Evolutionary conservation across 30 jellyfish, hydroid and myxozoan genomes (phyloP), one percentile per base, ranked within the genome.

Genomic region (Euphysa ruthae): DNA sequence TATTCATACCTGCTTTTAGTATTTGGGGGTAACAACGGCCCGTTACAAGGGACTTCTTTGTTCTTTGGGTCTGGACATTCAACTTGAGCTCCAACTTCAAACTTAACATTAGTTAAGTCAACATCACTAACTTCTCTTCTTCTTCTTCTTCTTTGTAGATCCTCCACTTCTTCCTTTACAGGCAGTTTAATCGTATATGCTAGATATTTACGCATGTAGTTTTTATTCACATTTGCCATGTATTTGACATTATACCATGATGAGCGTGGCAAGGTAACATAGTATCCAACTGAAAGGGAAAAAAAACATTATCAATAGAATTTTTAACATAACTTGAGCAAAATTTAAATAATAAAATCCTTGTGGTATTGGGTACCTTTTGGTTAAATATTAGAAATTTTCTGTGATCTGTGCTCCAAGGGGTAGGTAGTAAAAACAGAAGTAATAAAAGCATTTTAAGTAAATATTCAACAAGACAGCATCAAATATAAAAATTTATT

Each of bases 231-330:
- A 38, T 57, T 52, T 15, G 49, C 30, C 14, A 35, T 33, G 68
- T 50, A 56, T 15, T 56, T 57, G 12, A 73, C 85, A 18, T 73
- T 30, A 33, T 56, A 56, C 85, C 85, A 73, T 16, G 85, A 50
- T 15, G 44, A 29, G 43, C 76, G 76, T 23, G 85, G 85, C 19
- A 73, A 69, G 24, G 54, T 56, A 22, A 50, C 28, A 28, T 35
- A 57, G 61, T 61, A 57, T 6, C 70, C 85, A 58, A 31, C 85
- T 73, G 28, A 32, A 58, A 73, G 3, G 8, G 23, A 10, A 46
- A n/a, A n/a, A n/a, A n/a, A n/a, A n/a, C n/a, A n/a, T n/a, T n/a
- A n/a, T n/a, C n/a, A n/a, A n/a, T n/a, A n/a, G n/a, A n/a, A n/a
- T n/a, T n/a, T n/a, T n/a, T n/a, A n/a, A n/a, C n/a, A n/a, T n/a